phyloP scores from a whole-genome alignment of 2,888 invertebrate species.

The Limnephilus lunatus region DNA sequence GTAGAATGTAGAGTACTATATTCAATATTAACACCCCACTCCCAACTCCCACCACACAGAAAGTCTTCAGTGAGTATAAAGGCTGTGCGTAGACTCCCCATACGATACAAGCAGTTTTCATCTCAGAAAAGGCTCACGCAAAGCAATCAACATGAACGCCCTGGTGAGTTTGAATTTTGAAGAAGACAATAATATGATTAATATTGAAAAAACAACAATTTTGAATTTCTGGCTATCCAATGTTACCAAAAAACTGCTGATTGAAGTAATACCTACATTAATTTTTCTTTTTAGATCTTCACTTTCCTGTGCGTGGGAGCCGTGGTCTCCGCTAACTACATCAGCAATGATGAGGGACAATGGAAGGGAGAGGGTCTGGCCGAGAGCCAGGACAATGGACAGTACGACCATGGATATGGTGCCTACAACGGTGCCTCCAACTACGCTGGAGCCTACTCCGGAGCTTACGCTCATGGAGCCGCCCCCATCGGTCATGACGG shows the following conservation, averaged over 20 bases:
- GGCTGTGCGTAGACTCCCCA: background rate
- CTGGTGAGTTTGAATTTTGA: slow-evolving; percentile 2
- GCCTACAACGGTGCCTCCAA: slow-evolving; percentile 8
- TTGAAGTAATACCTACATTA: background rate
- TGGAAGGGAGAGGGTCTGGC: slow-evolving; percentile 64
- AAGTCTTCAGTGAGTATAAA: background rate
- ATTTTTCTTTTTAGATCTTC: slow-evolving; percentile 49
- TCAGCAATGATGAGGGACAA: slow-evolving; percentile 58
- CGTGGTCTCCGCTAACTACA: slow-evolving; percentile 48
- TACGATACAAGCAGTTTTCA: slow-evolving; percentile 61
- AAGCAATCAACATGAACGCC: slow-evolving; percentile 36
- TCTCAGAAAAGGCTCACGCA: slow-evolving; percentile 37
- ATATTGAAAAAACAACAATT: too few relatives aligned
- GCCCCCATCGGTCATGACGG: slow-evolving; percentile 47
- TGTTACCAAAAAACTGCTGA: too few relatives aligned
- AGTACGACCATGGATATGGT: slow-evolving; percentile 45
- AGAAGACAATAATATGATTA: background rate
- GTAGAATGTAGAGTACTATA: background rate
- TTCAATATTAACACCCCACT: background rate
- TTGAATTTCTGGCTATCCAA: too few relatives aligned
- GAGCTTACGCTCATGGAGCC: slow-evolving; percentile 49
- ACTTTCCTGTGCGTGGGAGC: slow-evolving; percentile 59
- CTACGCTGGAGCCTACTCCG: slow-evolving; percentile 42
- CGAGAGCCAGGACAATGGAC: slow-evolving; percentile 63
- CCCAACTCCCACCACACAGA: background rate